A percentile compares a stretch with the other conserved stretches of the same genome.
Evolutionary conservation across 2,113 vertebrate species (phyloP).

Genomic region (Aleadryas rufinucha): DNA sequence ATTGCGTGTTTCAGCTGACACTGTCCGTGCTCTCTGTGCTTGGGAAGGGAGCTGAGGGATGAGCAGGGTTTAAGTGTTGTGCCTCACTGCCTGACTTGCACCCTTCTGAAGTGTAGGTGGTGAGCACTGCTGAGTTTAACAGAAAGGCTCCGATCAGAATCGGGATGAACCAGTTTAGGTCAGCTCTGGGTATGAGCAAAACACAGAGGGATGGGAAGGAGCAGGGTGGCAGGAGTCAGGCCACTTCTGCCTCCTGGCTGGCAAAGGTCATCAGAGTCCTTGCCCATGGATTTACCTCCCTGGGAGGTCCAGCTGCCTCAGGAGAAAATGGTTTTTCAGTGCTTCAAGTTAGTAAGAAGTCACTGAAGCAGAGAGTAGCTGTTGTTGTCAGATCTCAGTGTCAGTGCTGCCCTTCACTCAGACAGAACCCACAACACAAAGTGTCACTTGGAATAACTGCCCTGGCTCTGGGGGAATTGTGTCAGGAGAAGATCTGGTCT

Average conservation of each 20-base stretch:
- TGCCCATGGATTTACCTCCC: background rate
- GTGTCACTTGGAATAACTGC: too few relatives aligned
- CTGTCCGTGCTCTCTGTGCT: slow-evolving; percentile 43
- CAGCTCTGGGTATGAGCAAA: background rate
- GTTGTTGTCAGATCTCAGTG: too few relatives aligned
- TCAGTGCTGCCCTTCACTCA: background rate
- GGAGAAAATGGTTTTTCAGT: background rate
- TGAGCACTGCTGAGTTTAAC: background rate
- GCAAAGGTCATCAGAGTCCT: background rate
- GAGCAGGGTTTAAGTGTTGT: slow-evolving; percentile 42
- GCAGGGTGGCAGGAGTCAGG: background rate
- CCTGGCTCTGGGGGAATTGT: background rate
- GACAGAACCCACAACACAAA: fast-evolving
- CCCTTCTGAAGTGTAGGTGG: background rate
- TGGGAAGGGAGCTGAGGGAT: slow-evolving; percentile 1
- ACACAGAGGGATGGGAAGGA: background rate
- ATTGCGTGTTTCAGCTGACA: slow-evolving; percentile 72
- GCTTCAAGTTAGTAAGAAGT: background rate
- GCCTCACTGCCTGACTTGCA: slow-evolving; percentile 14
- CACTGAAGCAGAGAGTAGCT: background rate
- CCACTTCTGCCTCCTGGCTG: background rate
- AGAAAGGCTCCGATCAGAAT: background rate
- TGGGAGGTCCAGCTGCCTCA: background rate
- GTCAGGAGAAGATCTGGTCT: background rate
- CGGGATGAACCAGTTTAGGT: background rate